Evolutionary conservation across 2,113 vertebrate species (phyloP).

Genomic region (Cygnus atratus): DNA sequence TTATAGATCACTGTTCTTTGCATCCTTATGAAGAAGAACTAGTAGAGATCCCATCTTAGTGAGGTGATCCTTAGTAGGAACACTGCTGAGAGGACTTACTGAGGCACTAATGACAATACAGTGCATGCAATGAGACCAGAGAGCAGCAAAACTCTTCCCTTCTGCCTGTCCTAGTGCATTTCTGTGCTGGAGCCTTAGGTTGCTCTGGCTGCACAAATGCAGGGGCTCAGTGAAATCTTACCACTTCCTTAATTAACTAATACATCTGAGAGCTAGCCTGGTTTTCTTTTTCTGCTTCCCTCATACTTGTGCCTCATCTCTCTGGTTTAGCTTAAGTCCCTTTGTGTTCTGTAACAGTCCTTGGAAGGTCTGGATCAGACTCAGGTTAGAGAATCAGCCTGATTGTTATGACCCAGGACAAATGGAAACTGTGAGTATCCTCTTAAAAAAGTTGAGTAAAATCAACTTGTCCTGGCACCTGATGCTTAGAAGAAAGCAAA

Average conservation of each 20-base stretch:
- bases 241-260: background rate
- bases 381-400: background rate
- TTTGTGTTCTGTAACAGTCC: background rate
- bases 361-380: background rate
- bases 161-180: background rate
- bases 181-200: background rate
- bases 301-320: background rate
- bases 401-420: background rate
- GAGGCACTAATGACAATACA: background rate
- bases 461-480: background rate
- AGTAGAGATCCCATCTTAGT: background rate
- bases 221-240: background rate
- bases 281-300: background rate
- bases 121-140: rapidly evolving
- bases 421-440: background rate
- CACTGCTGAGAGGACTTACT: background rate
- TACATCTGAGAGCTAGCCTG: background rate
- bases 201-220: background rate
- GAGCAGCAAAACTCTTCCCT: background rate
- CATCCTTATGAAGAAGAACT: background rate
- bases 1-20: background rate
- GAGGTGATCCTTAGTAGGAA: background rate
- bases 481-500: background rate
- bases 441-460: background rate
- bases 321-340: rapidly evolving